These are phyloP conservation scores for Drosophila monieri DNA, from an alignment of 2,888 invertebrate species.

Conservation along the genomic window DNA sequence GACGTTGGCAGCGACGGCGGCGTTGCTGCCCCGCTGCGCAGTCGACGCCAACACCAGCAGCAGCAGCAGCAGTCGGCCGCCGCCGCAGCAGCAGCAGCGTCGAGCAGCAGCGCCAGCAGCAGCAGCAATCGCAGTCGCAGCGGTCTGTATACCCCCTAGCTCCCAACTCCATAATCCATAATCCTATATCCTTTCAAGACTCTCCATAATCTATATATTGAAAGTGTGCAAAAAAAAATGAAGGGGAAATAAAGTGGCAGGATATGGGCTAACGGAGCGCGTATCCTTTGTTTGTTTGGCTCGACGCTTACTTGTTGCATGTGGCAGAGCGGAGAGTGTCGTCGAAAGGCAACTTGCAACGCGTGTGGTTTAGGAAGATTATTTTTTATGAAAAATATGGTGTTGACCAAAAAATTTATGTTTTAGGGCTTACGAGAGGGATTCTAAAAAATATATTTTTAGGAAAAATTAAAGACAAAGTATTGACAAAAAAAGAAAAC, in stretches of 20 bases:
- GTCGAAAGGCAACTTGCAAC: background rate
- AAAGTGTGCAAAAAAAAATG: too few relatives aligned
- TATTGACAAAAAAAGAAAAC: too few relatives aligned
- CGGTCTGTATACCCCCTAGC: slow-evolving; percentile 31
- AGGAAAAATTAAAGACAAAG: too few relatives aligned
- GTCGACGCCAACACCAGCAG: slow-evolving; percentile 46
- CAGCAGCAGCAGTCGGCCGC: background rate
- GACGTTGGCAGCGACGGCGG: slow-evolving; percentile 56
- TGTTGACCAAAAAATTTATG: background rate
- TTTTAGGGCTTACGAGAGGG: too few relatives aligned
- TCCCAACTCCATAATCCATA: background rate
- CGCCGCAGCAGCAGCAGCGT: slow-evolving; percentile 10
- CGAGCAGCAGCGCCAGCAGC: slow-evolving; percentile 64
- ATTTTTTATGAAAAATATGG: too few relatives aligned
- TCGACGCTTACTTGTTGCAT: slow-evolving; percentile 4
- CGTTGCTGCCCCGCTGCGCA: slow-evolving; percentile 48
- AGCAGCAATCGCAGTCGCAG: slow-evolving; percentile 70
- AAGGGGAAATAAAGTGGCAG: background rate
- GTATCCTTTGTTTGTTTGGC: slow-evolving; percentile 4
- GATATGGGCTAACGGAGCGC: background rate
- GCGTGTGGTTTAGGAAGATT: background rate
- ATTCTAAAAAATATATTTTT: too few relatives aligned
- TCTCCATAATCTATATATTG: background rate
- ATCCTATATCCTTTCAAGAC: background rate
- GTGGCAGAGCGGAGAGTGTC: background rate